Evolutionary conservation across 2,797 vertebrate genomes (phyloP), one percentile per base, ranked within the genome.

Genomic region (Rhyacichthys aspro): DNA sequence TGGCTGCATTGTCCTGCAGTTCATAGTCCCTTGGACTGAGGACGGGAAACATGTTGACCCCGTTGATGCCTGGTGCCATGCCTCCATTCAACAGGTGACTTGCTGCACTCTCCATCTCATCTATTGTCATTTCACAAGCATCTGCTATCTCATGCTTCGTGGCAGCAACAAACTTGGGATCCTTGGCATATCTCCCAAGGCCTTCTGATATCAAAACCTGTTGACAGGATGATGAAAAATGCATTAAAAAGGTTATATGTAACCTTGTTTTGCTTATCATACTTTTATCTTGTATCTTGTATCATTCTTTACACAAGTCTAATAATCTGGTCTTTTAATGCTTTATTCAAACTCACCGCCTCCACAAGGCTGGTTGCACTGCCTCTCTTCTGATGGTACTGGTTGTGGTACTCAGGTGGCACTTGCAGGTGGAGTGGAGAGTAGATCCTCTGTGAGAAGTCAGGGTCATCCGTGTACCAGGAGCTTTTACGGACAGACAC

Each of bases 121-220:
- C 97, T 55, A 99, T 98, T n/a, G 98, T 99, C 92, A 99, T 95
- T 87, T 99, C 95, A 74, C 97, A 99, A 0, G 98, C 98, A 18
- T 99, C 98, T 0, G 98, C 98, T 19, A 99, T 98, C 83, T 99
- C 98, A 0, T 98, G 95, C 88, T 99, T 99, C 3, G 97, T 98
- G 17, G 96, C 98, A 0, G 97, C 95, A 16, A 99, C 97, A 55
- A 99, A 99, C 80, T 97, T 98, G 39, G 97, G 97, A 86, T 99
- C 98, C 92, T 94, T 96, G 28, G 98, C 97, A 0, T 96, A 99
- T 68, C 94, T 93, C 76, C 97, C 98, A 62, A 99, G 92, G 50
- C 98, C 98, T 90, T 99, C 97, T 0, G 98, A 99, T 93, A 99
- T 99, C 86, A 99, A 92, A 54, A 99, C 98, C 98, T 99, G 88